Evolutionary conservation across 2,797 vertebrate species (phyloP).

Genomic region (Chaunax sp.): DNA sequence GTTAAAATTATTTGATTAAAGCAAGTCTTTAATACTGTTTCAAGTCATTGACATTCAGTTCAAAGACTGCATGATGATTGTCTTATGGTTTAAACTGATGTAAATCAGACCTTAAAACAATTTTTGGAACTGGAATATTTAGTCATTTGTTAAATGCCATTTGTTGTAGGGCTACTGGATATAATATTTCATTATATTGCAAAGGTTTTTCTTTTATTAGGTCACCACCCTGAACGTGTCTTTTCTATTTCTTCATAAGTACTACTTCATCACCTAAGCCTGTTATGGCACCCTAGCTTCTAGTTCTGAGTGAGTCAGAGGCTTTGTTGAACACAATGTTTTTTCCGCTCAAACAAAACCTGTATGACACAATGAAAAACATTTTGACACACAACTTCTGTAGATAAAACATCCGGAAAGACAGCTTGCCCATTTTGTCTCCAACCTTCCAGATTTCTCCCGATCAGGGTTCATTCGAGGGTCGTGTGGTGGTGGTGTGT

Average conservation of each 20-base stretch:
- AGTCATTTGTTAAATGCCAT: too few relatives aligned
- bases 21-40: neutral
- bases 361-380: neutral
- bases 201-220: neutral
- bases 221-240: neutral
- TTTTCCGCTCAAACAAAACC: neutral
- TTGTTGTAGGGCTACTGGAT: too few relatives aligned
- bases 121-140: too few relatives aligned
- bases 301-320: neutral
- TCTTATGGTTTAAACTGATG: neutral
- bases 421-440: neutral
- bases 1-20: neutral
- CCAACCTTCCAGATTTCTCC: slow-evolving; percentile 64
- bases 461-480: slow-evolving; percentile 93
- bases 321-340: neutral
- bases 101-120: too few relatives aligned
- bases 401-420: neutral
- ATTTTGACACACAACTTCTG: neutral
- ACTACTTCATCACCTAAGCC: neutral
- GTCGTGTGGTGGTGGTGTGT: slow-evolving; percentile 96
- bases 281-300: neutral
- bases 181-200: slow-evolving; percentile 5
- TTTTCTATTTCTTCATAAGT: neutral
- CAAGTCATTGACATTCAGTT: neutral
- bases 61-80: neutral